Percentiles rank a stretch among this genome's conserved stretches.
Evolutionary conservation across 2,113 vertebrate genomes (phyloP).

Genomic region (Phrynocephalus versicolor): DNA sequence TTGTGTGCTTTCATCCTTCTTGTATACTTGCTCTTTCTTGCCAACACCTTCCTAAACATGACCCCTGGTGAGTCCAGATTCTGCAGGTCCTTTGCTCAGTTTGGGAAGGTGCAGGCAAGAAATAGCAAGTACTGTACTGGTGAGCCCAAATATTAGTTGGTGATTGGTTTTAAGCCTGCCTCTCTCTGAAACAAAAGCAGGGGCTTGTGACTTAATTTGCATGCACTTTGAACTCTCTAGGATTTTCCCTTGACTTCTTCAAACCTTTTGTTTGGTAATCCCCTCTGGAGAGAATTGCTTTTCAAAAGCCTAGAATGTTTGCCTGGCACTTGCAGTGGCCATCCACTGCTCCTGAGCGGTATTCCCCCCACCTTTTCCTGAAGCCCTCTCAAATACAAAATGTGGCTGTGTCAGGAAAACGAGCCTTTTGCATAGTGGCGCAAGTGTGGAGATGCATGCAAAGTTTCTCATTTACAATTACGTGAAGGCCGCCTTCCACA

Average conservation of each 20-base stretch:
- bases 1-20: not conserved
- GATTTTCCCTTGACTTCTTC: slow-evolving; percentile 26
- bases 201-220: slow-evolving; percentile 17
- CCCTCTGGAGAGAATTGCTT: not conserved
- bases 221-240: not conserved
- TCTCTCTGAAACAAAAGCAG: slow-evolving; percentile 6
- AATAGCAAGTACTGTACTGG: too few relatives aligned
- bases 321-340: not conserved
- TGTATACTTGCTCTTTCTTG: not conserved
- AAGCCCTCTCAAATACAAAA: slow-evolving; percentile 4
- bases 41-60: too few relatives aligned
- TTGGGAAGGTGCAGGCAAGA: too few relatives aligned
- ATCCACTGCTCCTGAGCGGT: not conserved
- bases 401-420: slow-evolving; percentile 1
- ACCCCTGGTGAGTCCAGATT: too few relatives aligned
- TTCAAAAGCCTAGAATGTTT: slow-evolving; percentile 1
- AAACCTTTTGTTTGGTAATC: slow-evolving; percentile 27
- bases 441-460: not conserved
- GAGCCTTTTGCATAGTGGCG: slow-evolving; percentile 1
- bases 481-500: slow-evolving; percentile 24
- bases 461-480: slow-evolving; percentile 25
- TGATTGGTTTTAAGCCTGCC: not conserved
- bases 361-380: not conserved
- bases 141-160: not conserved
- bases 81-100: too few relatives aligned